phyloP scores from a whole-genome alignment of 1,140 invertebrate species.

The Neodiprion fabricii region DNA sequence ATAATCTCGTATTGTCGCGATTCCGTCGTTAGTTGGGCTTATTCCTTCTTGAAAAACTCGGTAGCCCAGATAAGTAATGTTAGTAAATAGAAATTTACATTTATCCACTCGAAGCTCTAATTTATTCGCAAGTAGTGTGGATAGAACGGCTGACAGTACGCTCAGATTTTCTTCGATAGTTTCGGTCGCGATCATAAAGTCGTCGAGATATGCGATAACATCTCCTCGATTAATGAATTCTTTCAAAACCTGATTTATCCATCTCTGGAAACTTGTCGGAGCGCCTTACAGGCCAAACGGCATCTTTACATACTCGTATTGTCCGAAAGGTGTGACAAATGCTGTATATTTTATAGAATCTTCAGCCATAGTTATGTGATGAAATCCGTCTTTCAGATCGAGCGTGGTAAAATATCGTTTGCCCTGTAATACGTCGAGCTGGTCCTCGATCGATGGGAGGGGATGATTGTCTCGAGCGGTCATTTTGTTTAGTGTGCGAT shows the following conservation, averaged over 20 bases:
- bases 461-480: constrained; percentile 3
- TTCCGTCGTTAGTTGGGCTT: too few species aligned
- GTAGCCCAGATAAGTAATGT: too few species aligned
- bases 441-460: constrained; percentile 24
- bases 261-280: constrained; percentile 20
- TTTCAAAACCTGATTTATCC: constrained; percentile 20
- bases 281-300: constrained; percentile 20
- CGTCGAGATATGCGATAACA: constrained; percentile 36
- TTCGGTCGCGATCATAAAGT: constrained; percentile 33
- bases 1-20: too few species aligned
- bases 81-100: too few species aligned
- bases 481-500: too few species aligned
- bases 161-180: constrained; percentile 23
- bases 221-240: constrained; percentile 9
- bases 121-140: constrained; percentile 22
- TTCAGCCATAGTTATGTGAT: constrained; percentile 13
- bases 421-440: neutral
- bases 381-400: constrained; percentile 21
- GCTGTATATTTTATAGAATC: constrained; percentile 13
- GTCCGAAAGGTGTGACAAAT: constrained; percentile 18
- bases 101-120: neutral
- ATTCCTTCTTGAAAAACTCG: too few species aligned
- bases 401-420: constrained; percentile 17
- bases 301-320: constrained; percentile 20
- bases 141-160: constrained; percentile 22